Evolutionary conservation across 1,140 invertebrate genomes (phyloP).

Genomic region (Aphelenchoides avenae): DNA sequence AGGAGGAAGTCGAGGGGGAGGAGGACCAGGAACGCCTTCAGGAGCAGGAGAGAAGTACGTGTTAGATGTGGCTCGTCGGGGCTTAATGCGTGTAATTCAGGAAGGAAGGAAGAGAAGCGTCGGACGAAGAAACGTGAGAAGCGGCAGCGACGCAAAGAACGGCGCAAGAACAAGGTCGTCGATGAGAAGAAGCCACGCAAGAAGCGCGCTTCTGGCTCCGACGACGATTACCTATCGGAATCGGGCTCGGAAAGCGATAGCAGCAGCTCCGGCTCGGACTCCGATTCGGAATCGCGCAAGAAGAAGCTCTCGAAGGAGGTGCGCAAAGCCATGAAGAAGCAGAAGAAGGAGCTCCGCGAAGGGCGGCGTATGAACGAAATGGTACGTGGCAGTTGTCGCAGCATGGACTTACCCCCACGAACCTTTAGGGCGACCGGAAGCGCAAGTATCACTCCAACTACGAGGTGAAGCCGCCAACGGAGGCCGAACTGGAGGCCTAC

Average conservation of each 20-base stretch:
- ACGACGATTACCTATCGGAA: neutral
- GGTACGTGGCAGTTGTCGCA: too few relatives aligned
- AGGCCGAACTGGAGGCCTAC: slow-evolving; percentile 26
- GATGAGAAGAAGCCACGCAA: neutral
- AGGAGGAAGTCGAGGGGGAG: slow-evolving; percentile 3
- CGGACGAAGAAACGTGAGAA: slow-evolving; percentile 29
- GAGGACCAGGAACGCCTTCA: slow-evolving; percentile 6
- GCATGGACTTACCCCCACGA: too few relatives aligned
- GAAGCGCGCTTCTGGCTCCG: too few relatives aligned
- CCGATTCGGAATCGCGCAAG: too few relatives aligned
- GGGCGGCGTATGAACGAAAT: too few relatives aligned
- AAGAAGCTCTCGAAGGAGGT: slow-evolving; percentile 6
- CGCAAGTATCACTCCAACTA: slow-evolving; percentile 22
- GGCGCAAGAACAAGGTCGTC: too few relatives aligned
- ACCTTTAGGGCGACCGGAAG: slow-evolving; percentile 28
- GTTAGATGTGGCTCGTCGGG: neutral
- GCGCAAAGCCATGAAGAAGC: slow-evolving; percentile 2
- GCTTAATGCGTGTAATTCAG: slow-evolving; percentile 21
- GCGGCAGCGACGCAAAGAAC: slow-evolving; percentile 31
- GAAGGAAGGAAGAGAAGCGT: slow-evolving; percentile 20
- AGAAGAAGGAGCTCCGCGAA: slow-evolving; percentile 9
- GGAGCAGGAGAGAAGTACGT: slow-evolving; percentile 26
- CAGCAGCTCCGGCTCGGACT: too few relatives aligned
- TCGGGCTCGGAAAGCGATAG: too few relatives aligned
- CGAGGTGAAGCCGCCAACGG: slow-evolving; percentile 10